Evolutionary conservation across 2,888 invertebrate species (phyloP).

Genomic region (Drosophila merina): DNA sequence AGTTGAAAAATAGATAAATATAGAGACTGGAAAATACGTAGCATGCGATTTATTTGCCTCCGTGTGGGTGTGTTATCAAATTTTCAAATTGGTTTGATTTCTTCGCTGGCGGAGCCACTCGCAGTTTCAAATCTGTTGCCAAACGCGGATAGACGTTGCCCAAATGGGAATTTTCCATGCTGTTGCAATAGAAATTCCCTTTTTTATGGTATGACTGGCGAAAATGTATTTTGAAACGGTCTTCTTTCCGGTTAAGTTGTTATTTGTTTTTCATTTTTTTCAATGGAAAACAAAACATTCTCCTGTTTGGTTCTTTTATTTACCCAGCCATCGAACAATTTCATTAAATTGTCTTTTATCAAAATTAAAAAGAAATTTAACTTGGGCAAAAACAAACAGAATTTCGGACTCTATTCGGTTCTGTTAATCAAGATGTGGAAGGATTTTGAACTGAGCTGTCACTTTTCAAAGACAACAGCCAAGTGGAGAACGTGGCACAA

Average conservation of each 20-base stretch:
- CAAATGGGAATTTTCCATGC: constrained; percentile 32
- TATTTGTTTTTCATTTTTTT: constrained; percentile 8
- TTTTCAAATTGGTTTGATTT: constrained; percentile 30
- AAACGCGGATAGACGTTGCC: constrained; percentile 14
- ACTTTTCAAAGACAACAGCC: constrained; percentile 24
- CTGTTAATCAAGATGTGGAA: constrained; percentile 2
- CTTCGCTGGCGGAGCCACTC: constrained; percentile 24
- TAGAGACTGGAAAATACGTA: constrained; percentile 31
- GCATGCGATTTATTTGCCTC: constrained; percentile 34
- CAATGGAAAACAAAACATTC: not conserved
- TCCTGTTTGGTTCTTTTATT: constrained; percentile 15
- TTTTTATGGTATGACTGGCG: constrained; percentile 13
- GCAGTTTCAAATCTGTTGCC: constrained; percentile 34
- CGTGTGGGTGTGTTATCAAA: constrained; percentile 10
- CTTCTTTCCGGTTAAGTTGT: constrained; percentile 13
- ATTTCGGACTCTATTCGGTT: constrained; percentile 11
- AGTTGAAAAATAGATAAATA: constrained; percentile 16
- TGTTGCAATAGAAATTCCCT: constrained; percentile 10
- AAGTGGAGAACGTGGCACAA: constrained; percentile 8
- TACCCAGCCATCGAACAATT: constrained; percentile 20
- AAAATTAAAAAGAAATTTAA: constrained; percentile 31
- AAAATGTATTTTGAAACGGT: constrained; percentile 34
- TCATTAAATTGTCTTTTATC: constrained; percentile 46
- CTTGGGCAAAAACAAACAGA: constrained; percentile 19
- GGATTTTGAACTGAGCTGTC: constrained; percentile 33